A percentile compares a stretch with the other conserved stretches of the same genome.
Conservation (phyloP, 2,888 invertebrate genomes). For the Antitype chi region DNA sequence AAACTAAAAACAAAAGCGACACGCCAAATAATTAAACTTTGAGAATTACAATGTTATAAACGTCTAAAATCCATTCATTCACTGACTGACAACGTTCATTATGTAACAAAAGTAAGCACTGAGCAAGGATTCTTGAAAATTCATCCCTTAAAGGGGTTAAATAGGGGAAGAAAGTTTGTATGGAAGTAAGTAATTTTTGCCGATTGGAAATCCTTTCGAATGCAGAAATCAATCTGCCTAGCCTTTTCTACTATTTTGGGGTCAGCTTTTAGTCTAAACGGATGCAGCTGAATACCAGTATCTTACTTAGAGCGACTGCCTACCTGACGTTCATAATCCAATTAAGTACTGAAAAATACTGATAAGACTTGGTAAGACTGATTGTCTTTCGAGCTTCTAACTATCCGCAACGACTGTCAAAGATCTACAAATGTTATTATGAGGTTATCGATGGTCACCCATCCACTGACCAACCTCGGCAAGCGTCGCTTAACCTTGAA, state of each 20-base stretch:
- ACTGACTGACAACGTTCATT: too few relatives aligned
- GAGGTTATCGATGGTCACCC: not conserved
- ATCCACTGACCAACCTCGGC: too few relatives aligned
- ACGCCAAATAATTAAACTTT: conserved; percentile 5
- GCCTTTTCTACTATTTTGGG: too few relatives aligned
- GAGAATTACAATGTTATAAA: not conserved
- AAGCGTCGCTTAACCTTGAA: too few relatives aligned
- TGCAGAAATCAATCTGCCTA: not conserved
- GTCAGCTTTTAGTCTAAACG: too few relatives aligned
- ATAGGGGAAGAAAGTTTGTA: not conserved
- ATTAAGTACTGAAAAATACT: too few relatives aligned
- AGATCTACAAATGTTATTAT: not conserved
- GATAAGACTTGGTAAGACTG: not conserved
- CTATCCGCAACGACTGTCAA: not conserved
- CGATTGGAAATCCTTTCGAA: not conserved
- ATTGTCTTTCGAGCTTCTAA: not conserved
- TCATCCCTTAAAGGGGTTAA: too few relatives aligned
- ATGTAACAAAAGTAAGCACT: too few relatives aligned
- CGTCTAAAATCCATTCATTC: not conserved
- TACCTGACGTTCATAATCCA: too few relatives aligned
- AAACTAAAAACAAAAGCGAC: not conserved
- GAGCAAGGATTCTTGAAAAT: too few relatives aligned
- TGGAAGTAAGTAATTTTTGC: not conserved
- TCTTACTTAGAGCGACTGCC: too few relatives aligned
- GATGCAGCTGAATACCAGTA: too few relatives aligned